Base-by-base conservation (phyloP, 2,888 invertebrate species). In the Tridacna crocea region DNA sequence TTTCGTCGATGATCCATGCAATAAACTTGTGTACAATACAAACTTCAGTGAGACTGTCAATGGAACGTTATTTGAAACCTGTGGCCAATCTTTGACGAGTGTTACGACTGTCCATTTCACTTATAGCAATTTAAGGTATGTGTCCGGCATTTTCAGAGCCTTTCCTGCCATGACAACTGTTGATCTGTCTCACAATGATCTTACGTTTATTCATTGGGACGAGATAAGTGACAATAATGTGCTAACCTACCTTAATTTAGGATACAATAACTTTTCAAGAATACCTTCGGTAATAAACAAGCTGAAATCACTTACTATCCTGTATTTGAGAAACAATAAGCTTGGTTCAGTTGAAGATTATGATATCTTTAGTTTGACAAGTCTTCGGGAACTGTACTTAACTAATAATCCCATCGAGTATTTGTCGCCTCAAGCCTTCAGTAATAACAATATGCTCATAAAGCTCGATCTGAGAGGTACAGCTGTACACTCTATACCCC, bases 371-470 rank as follows among this genome's bases (percentile, higher is more conserved):
- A 22, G 51, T 51, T n/a, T 70, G 24, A 26, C 22, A 8, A 22
- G 17, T 47, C 19, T 70, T 17, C 22, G 13, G 6, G 24, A n/a
- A 12, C 47, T 70, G 0, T 22, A n/a, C 22, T 51, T 70, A 22
- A 15, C 12, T 2, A 24, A 1, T 15, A 70, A 70, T 24, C 70
- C 70, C 4, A 48, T 70, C 13, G 51, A 70, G 51, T 70, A 70
- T 51, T 51, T 70, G 48, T 70, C 70, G 0, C 70, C 70, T 8
- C 22, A 70, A 13, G 70, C 70, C 12, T 70, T 70, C 19, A n/a
- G 51, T 13, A 19, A 47, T 48, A 70, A 70, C 26, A n/a, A 26
- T 24, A 51, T 51, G 10, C 22, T 70, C n/a, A 22, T 4, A 10
- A 6, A n/a, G 1, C 12, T 70, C 10, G 15, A 70, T 22, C 51